Conservation (phyloP, 2,113 vertebrate genomes). For the Elephas maximus region DNA sequence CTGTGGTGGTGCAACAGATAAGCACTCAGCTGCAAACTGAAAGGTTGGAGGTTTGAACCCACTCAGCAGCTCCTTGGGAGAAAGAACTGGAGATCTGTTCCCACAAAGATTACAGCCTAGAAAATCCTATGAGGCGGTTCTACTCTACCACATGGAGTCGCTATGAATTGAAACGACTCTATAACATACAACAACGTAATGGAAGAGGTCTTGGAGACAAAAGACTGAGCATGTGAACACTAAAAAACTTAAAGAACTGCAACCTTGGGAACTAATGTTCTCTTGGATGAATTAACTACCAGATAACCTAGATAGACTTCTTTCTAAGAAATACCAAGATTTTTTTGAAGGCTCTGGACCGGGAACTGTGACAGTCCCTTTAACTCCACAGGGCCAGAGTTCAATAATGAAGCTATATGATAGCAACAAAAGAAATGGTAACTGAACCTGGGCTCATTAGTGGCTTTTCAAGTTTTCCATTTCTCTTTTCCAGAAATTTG, state of each 20-base stretch:
- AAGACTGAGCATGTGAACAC: neutral
- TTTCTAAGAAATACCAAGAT: neutral
- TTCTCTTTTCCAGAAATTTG: constrained; percentile 8
- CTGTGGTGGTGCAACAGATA: too few relatives aligned
- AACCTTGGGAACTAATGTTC: neutral
- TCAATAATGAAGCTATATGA: neutral
- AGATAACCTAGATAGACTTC: neutral
- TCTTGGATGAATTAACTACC: constrained; percentile 9
- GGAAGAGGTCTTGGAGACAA: neutral
- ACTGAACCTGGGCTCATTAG: neutral
- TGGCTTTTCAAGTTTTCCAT: neutral
- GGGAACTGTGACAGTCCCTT: neutral
- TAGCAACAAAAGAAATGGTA: neutral
- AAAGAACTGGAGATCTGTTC: too few relatives aligned
- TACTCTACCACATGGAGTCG: too few relatives aligned
- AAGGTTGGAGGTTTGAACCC: too few relatives aligned
- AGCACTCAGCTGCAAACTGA: too few relatives aligned
- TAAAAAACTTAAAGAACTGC: neutral
- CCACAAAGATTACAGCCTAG: too few relatives aligned
- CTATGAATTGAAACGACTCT: too few relatives aligned
- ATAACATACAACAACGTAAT: too few relatives aligned
- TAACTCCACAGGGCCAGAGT: neutral
- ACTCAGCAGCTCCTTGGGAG: too few relatives aligned
- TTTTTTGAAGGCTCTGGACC: too few relatives aligned
- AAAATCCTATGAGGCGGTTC: too few relatives aligned